Evolutionary conservation across 2,113 vertebrate species (phyloP), one percentile per base, ranked within the genome.

Genomic region (Ginglymostoma cirratum): DNA sequence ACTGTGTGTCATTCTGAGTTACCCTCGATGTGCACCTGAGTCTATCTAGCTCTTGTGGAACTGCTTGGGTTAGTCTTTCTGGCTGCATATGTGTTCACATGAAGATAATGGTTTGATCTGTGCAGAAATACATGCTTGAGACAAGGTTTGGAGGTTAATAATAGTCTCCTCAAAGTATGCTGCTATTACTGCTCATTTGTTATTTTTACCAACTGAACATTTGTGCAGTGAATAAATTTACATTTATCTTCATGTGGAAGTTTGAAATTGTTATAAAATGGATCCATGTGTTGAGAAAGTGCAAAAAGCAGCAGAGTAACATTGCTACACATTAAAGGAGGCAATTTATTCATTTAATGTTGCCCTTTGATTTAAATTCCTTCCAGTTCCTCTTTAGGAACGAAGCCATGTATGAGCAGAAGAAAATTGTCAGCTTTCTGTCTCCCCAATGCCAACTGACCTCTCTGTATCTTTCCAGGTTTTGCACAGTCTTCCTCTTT

Each of bases 211-310:
- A 8, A 38, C 61, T 42, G 89, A 66, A 67, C n/a, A 42, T 67
- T 66, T 38, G 34, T 66, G 89, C 6, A 38, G 19, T 93, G 89
- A 90, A 93, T 93, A 93, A 5, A 93, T 93, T 93, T 67, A 93
- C 87, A 65, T 93, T 93, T 67, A 66, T 93, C 61, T 67, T 93
- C n/a, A 93, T 21, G 34, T 23, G 21, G 61, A 93, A 93, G 61
- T 34, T 93, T 93, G 61, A 30, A 93, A 93, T 66, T 38, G 89
- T 93, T 42, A 66, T 66, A 93, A 93, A 93, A n/a, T 93, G 55
- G 89, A 67, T 42, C 89, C 55, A 65, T 93, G 61, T 93, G 89
- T 93, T 38, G 55, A 67, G 89, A 93, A 67, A 42, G n/a, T 21
- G 30, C 55, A 67, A 42, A 19, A 19, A 34, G n/a, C 19, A 38